These are phyloP conservation scores for Heterotilapia buettikoferi DNA, from an alignment of 2,113 vertebrate species.

Conservation along the genomic window DNA sequence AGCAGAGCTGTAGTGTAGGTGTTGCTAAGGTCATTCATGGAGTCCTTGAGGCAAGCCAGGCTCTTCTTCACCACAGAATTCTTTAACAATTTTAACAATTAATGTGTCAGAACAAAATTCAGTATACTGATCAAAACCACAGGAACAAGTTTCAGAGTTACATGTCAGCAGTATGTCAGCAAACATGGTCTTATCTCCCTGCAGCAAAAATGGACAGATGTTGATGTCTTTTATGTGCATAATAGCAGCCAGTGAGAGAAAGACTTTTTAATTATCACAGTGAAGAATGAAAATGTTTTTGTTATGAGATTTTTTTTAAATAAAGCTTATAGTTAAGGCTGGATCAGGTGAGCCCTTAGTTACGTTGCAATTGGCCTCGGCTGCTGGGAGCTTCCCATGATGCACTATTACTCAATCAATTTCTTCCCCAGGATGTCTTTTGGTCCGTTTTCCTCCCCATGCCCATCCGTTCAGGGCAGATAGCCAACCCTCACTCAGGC, in stretches of 20 bases:
- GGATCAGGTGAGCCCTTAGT: not conserved
- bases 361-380: not conserved
- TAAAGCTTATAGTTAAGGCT: not conserved
- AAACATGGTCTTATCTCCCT: not conserved
- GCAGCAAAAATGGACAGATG: not conserved
- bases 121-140: not conserved
- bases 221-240: not conserved
- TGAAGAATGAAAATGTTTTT: not conserved
- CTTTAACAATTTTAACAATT: slow-evolving; percentile 28
- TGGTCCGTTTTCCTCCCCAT: too few relatives aligned
- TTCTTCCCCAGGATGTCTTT: too few relatives aligned
- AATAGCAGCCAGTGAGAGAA: not conserved
- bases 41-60: slow-evolving; percentile 67
- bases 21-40: slow-evolving; percentile 38
- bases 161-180: not conserved
- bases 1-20: not conserved
- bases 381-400: too few relatives aligned
- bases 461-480: too few relatives aligned
- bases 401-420: too few relatives aligned
- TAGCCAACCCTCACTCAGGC: too few relatives aligned
- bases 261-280: not conserved
- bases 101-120: not conserved
- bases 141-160: not conserved
- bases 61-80: slow-evolving; percentile 59
- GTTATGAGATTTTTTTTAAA: not conserved